phyloP scores from a whole-genome alignment of 2,797 vertebrate species.

The Mormyrops attenuatus region DNA sequence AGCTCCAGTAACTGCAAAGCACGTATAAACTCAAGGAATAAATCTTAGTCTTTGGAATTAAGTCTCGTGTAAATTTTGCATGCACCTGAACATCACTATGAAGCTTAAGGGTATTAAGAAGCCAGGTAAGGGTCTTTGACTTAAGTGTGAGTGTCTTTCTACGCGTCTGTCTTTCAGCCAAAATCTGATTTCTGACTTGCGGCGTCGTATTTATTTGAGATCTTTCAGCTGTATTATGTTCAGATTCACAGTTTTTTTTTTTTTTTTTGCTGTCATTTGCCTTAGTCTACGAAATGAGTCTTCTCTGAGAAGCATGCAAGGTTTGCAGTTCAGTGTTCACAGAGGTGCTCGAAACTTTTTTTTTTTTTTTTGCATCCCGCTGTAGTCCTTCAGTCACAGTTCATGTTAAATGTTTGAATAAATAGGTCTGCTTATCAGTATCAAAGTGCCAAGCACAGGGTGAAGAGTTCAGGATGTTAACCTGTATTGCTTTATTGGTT shows the following conservation, averaged over 20 bases:
- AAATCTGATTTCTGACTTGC: background rate
- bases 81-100: slow-evolving; percentile 46
- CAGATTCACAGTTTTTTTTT: background rate
- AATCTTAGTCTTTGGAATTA: background rate
- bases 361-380: background rate
- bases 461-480: background rate
- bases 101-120: slow-evolving; percentile 61
- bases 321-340: background rate
- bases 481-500: background rate
- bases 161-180: background rate
- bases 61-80: slow-evolving; percentile 8
- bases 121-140: slow-evolving; percentile 55
- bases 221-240: background rate
- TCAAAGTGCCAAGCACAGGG: background rate
- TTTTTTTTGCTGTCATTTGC: background rate
- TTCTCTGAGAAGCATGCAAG: background rate
- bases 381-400: background rate
- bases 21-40: background rate
- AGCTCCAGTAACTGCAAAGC: slow-evolving; percentile 15
- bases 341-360: background rate
- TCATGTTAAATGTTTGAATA: background rate
- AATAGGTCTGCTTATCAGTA: background rate
- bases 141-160: background rate
- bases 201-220: background rate
- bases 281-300: background rate